Base-by-base conservation (phyloP, 2,113 vertebrate species). In the Sinocyclocheilus anophthalmus region DNA sequence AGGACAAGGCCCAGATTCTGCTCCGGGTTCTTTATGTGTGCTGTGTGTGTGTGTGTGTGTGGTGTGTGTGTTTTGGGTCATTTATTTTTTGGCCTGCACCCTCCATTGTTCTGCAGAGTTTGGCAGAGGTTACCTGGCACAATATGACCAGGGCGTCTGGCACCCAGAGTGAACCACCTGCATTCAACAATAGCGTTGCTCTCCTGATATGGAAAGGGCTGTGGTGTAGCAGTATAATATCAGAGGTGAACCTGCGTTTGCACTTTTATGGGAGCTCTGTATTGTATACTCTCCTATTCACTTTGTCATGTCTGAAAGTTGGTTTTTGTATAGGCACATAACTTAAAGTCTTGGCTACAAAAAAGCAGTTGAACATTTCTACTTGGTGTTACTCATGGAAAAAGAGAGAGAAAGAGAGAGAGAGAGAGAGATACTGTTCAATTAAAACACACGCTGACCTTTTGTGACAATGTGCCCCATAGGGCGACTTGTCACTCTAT, bases 1-100 rank as follows among this genome's bases (percentile, higher is more conserved):
- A 84, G 87, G 87, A 89, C 90, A 92, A 88, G 39, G 78, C 85
- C 88, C 88, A 88, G 82, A 90, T 89, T 90, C 88, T 70, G 92
- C 90, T 91, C 85, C 81, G 80, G 87, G 87, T 82, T 89, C 88
- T 82, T 81, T 86, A 85, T 76, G 48, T 79, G 45, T 84, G 14
- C 85, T 76, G 48, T 79, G 45, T 84, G 14, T 55, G 53, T 55
- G 14, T 53, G 50, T 5, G 48, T 65, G 69, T 83, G 87, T 86
- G 88, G 88, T 88, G 88, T 83, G 87, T 89, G 90, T 86, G 73
- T 90, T 90, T 65, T 69, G 76, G 76, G 82, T 70, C 48, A 42
- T 61, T 67, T 78, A 70, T 81, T 57, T 78, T 86, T 88, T 86
- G 85, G 82, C 85, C 48, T 3, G 76, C 13, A 6, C 48, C 82